Base-by-base conservation (phyloP, 2,797 vertebrate genomes). In the Paratrypauchen microcephalus region DNA sequence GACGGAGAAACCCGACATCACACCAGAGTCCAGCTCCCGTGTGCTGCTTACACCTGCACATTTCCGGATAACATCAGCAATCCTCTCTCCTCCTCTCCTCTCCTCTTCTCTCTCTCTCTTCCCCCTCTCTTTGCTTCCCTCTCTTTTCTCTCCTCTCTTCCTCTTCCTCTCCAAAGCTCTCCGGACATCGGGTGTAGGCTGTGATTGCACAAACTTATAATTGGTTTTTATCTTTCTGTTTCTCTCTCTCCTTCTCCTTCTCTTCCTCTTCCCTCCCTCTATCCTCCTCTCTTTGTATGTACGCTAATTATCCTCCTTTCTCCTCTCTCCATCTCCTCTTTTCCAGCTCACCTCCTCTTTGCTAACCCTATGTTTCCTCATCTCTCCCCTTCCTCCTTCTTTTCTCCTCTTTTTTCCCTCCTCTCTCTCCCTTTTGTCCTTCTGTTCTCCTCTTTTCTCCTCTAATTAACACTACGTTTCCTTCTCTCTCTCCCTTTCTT, bases 21-120 rank as follows among this genome's bases (percentile, higher is more conserved):
- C 23, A 50, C 85, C 87, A 84, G 87, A 88, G 82, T 82, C 86
- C 83, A 72, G 84, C 80, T 83, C 57, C 82, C 76, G 78, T 57
- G 69, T 11, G 30, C 73, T 91, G 88, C 88, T 90, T 90, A 90
- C 84, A 84, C 79, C 81, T 75, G 86, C 87, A 87, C 71, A 74
- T 87, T 89, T 89, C 85, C 60, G 79, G 86, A 89, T 84, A 88
- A 74, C 83, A 88, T 91, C 89, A 92, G 89, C 91, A 90, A 45
- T 89, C 82, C 79, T 82, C n/a, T 24, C 76, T 36, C 18, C 59
- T 61, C 56, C 26, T 30, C 57, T 59, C 26, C 9, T 11, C 19
- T 54, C 19, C 7, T 9, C 15, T 21, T 52, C 48, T 68, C 12
- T 21, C 6, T 36, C 50, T 52, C 50, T 3, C 2, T 6, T 54